Base-by-base conservation (phyloP, 2,888 invertebrate species). In the Drosophila multiciliata region DNA sequence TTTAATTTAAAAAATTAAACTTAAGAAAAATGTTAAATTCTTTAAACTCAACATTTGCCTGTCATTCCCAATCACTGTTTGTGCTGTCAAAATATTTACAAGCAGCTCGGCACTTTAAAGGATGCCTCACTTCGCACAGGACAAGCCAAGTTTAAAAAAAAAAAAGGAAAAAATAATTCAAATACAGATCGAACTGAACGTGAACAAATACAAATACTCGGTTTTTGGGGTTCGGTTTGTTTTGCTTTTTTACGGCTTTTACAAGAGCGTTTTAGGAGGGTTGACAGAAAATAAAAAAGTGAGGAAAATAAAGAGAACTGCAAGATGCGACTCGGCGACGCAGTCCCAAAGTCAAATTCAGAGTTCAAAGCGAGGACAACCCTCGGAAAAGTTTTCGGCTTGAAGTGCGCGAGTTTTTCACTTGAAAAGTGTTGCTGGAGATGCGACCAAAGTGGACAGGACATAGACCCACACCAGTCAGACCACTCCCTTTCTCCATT, bases 141-240 rank as follows among this genome's bases (percentile, higher is more conserved):
- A 72, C 52, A 76, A 57, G 45, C 50, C 33, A 67, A 65, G 66
- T 59, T 49, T 45, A 45, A 15, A 15, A 45, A 33, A 38, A 23
- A 23, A 33, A 38, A 45, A 15, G 20, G 36, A 55, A 64, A 75
- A 65, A 73, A 63, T 33, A 74, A 66, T 73, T 68, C 73, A 80
- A 90, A 73, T 66, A 72, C 80, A 87, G 83, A 87, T 90, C 85
- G 90, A 89, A 87, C 75, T 75, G 57, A 80, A 78, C 59, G 63
- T 78, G 79, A 68, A 79, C 69, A 89, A 88, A 90, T 77, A 77
- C 70, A 64, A 49, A 26, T 50, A 57, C 20, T 26, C 20, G 33
- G 59, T 17, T n/a, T 26, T 32, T 45, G 32, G 15, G 23, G 12
- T 7, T 17, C 5, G 50, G 58, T 68, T 75, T 78, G 60, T 66